Evolutionary conservation across 2,113 vertebrate species (phyloP), one percentile per base, ranked within the genome.

Genomic region (Cyanoderma ruficeps): DNA sequence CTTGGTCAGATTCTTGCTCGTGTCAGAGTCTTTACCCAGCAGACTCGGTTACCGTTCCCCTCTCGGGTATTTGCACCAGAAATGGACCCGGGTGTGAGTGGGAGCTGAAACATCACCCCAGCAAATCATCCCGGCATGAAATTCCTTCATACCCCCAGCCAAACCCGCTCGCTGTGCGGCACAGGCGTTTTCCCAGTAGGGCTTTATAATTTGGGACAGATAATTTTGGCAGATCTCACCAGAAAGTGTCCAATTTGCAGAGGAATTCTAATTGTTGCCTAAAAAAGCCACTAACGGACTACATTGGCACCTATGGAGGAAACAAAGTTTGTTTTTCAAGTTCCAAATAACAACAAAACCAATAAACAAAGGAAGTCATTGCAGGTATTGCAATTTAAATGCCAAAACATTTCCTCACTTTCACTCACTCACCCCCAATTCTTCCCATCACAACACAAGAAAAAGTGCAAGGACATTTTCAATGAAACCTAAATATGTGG

Each of bases 61-160:
- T 0, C 3, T 0, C 2, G 28, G 37, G 2, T 35, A 8, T 24
- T 22, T 8, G 5, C 33, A 30, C 0, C 16, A 19, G 5, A 2
- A 24, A 2, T 0, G 13, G 0, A 6, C 4, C 18, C 28, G 12
- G 42, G 4, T 3, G 15, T 0, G 4, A 7, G 11, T 0, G 1
- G 75, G 74, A 39, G 76, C 49, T 0, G 9, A 77, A 52, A 19
- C 46, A 41, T 4, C 64, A 5, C 8, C 56, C n/a, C 50, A 1
- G 7, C 4, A 7, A 8, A 7, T 3, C 16, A 21, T 0, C 65
- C 25, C 33, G 2, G 50, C 56, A 2, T 0, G 15, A 18, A 47
- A 19, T 11, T 22, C 67, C 59, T 23, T 1, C 25, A 0, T 3
- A 1, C 0, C 69, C 67, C 2, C 15, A 35, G 39, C 19, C 50